phyloP scores from a whole-genome alignment of 2,797 vertebrate genomes.

The Aselliscus stoliczkanus region DNA sequence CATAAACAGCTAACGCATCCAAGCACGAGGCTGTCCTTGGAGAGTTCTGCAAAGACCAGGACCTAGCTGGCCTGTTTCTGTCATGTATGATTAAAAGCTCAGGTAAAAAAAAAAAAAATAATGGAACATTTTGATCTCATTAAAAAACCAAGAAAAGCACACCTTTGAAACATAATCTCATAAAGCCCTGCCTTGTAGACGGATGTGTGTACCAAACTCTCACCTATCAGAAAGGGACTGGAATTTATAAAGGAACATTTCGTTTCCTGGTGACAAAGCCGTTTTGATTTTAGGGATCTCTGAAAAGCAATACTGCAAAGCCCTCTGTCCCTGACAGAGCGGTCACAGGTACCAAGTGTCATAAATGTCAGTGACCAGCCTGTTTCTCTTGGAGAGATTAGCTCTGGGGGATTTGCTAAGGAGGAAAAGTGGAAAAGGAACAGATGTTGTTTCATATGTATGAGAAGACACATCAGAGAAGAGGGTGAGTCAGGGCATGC shows the following conservation, averaged over 20 bases:
- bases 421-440: slow-evolving; percentile 36
- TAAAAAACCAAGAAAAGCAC: slow-evolving; percentile 13
- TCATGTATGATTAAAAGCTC: slow-evolving; percentile 31
- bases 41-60: neutral
- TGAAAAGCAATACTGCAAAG: slow-evolving; percentile 25
- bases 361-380: slow-evolving; percentile 36
- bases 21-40: neutral
- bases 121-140: slow-evolving; percentile 40
- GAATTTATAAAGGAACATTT: slow-evolving; percentile 45
- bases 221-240: slow-evolving; percentile 9
- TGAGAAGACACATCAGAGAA: slow-evolving; percentile 64
- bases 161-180: slow-evolving; percentile 14
- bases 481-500: slow-evolving; percentile 67
- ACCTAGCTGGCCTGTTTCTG: neutral
- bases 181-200: neutral
- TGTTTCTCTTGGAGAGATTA: slow-evolving; percentile 26
- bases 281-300: slow-evolving; percentile 39
- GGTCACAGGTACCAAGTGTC: neutral
- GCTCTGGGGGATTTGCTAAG: slow-evolving; percentile 32
- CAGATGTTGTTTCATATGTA: slow-evolving; percentile 80
- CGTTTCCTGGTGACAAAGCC: slow-evolving; percentile 58
- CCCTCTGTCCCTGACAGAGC: neutral
- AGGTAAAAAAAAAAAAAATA: slow-evolving; percentile 17
- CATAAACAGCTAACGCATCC: neutral
- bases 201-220: neutral